A percentile compares a stretch with the other conserved stretches of the same genome.
Conservation (phyloP, 2,113 vertebrate genomes). For the Isichthys henryi region DNA sequence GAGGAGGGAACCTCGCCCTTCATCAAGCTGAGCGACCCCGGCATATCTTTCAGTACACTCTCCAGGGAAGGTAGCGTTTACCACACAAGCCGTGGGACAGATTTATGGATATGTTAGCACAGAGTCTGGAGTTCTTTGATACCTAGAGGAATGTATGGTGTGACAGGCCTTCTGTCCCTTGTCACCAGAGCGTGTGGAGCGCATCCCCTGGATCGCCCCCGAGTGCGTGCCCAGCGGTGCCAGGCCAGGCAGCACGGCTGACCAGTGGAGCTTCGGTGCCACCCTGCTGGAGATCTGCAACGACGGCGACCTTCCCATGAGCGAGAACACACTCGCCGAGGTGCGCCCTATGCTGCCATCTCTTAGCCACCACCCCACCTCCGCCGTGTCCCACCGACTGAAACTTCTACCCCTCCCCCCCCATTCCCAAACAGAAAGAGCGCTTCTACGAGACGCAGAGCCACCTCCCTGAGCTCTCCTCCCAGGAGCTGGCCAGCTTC, state of each 20-base stretch:
- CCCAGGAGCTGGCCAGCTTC: slow-evolving; percentile 69
- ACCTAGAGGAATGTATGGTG: background rate
- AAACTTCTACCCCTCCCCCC: background rate
- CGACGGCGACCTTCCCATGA: slow-evolving; percentile 73
- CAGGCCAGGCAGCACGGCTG: slow-evolving; percentile 53
- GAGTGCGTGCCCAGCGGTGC: slow-evolving; percentile 64
- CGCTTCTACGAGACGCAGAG: slow-evolving; percentile 76
- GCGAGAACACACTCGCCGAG: slow-evolving; percentile 62
- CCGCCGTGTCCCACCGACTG: background rate
- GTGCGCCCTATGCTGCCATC: slow-evolving; percentile 41
- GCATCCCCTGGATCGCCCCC: slow-evolving; percentile 87
- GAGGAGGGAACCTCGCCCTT: slow-evolving; percentile 67
- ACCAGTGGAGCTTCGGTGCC: slow-evolving; percentile 90
- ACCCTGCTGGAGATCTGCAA: slow-evolving; percentile 89
- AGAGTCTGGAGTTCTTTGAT: background rate
- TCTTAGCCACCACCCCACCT: background rate
- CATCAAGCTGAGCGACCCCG: slow-evolving; percentile 86
- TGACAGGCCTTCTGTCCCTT: background rate
- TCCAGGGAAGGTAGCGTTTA: slow-evolving; percentile 67
- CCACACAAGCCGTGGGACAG: background rate
- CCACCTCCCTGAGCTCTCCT: slow-evolving; percentile 66
- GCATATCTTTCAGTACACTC: slow-evolving; percentile 70
- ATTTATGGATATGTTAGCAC: background rate
- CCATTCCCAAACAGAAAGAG: slow-evolving; percentile 70
- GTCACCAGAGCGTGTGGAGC: slow-evolving; percentile 72